Evolutionary conservation across 1,140 invertebrate species (phyloP), one percentile per base, ranked within the genome.

Genomic region (Hyposmocoma kahamanoa): DNA sequence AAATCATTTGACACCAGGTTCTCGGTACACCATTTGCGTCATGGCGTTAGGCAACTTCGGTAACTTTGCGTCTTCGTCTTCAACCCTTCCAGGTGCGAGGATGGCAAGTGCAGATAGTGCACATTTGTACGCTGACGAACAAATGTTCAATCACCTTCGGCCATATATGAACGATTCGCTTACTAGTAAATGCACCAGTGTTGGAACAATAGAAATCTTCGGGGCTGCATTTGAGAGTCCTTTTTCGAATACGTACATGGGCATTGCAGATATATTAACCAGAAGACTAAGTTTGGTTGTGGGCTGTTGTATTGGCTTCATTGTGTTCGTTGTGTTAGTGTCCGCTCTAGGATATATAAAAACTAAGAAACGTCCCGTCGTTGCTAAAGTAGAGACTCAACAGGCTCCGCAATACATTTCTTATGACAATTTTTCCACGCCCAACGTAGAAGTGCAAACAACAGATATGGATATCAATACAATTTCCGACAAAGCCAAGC

Each of bases 321-420:
- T 95, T 15, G 93, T 96, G 5, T 95, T 96, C 63, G 88, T 96
- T 15, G 90, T 95, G 0, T 87, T 96, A 50, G 91, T 95, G 1
- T 93, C 94, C 1, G 90, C 93, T 20, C 84, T 96, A n/a, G 93
- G 93, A 15, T 96, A 95, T 72, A 90, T 96, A 55, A 95, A 96
- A 72, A 90, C 95, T 51, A 95, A 95, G 73, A 95, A 95, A 74
- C 93, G 94, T 59, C 86, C 94, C 11, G 90, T 91, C 42, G 89
- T 91, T 5, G 87, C 90, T 2, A 95, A 95, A 83, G 76, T 91
- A 22, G 91, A 92, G 59, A 89, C 88, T 4, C 72, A 90, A 34
- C 71, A 91, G 32, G 81, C 89, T 1, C 87, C 89, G 0, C 90
- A 92, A 45, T 87, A 86, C 62, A 87, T 86, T 51, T 87, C 86